Conservation (phyloP, 1,140 invertebrate genomes). For the Drosophila nigrodunni region DNA sequence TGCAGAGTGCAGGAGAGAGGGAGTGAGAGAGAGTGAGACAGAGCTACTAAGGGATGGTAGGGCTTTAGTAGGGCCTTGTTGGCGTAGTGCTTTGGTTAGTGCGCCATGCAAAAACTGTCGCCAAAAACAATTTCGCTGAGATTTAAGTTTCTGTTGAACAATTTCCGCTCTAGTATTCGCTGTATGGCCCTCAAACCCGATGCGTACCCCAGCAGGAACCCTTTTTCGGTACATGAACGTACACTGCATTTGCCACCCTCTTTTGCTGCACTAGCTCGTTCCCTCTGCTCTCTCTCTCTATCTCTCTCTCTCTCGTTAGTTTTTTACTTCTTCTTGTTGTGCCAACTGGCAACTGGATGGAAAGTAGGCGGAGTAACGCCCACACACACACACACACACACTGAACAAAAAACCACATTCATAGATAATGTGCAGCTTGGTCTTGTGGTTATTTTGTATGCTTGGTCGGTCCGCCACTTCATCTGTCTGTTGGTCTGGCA, state of each 20-base stretch:
- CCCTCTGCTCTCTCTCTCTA: not conserved
- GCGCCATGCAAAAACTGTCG: constrained; percentile 61
- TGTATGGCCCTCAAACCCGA: not conserved
- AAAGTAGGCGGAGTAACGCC: constrained; percentile 22
- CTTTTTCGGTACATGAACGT: not conserved
- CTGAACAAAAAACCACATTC: constrained; percentile 55
- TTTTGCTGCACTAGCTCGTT: not conserved
- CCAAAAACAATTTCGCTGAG: constrained; percentile 81
- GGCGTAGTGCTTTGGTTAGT: not conserved
- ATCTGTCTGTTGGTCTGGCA: constrained; percentile 1
- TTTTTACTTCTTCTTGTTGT: constrained; percentile 31
- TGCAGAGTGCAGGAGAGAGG: not conserved
- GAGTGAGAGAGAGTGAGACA: not conserved
- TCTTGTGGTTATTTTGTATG: constrained; percentile 80
- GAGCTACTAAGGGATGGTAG: not conserved
- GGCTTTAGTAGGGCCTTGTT: not conserved
- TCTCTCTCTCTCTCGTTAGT: not conserved
- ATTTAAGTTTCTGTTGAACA: constrained; percentile 79
- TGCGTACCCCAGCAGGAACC: constrained; percentile 18
- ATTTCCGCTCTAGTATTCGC: constrained; percentile 59
- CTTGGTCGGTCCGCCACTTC: constrained; percentile 59
- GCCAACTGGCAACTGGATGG: constrained; percentile 34
- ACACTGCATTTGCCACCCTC: too few relatives aligned
- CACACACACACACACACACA: constrained; percentile 13
- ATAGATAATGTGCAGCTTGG: constrained; percentile 81